phyloP scores from a whole-genome alignment of 2,113 vertebrate species.

The Salminus brasiliensis region DNA sequence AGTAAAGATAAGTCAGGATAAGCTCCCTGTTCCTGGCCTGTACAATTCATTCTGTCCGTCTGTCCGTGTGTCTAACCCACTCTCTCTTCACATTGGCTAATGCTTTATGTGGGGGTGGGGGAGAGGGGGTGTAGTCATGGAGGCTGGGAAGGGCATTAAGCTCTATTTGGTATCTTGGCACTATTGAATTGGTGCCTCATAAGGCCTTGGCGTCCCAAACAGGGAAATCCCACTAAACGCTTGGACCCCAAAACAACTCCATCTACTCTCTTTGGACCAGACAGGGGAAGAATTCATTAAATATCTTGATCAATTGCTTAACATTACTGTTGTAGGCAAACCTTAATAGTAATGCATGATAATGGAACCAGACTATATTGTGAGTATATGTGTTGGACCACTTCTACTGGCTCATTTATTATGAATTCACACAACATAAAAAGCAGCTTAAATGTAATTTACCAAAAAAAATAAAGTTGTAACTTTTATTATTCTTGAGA shows the following conservation, averaged over 20 bases:
- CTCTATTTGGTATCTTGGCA: constrained; percentile 53
- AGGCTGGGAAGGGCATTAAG: constrained; percentile 38
- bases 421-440: too few relatives aligned
- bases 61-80: constrained; percentile 2
- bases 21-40: neutral
- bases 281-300: constrained; percentile 10
- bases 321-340: neutral
- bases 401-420: too few relatives aligned
- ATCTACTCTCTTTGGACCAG: constrained; percentile 39
- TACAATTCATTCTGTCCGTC: constrained; percentile 5
- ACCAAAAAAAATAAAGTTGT: too few relatives aligned
- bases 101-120: constrained; percentile 41
- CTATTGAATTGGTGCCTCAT: constrained; percentile 21
- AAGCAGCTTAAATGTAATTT: too few relatives aligned
- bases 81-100: constrained; percentile 24
- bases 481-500: too few relatives aligned
- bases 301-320: constrained; percentile 25
- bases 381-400: too few relatives aligned
- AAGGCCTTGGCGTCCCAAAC: constrained; percentile 27
- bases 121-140: constrained; percentile 50
- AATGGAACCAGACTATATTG: too few relatives aligned
- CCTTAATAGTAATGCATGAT: too few relatives aligned
- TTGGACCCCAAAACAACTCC: constrained; percentile 38
- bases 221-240: constrained; percentile 13
- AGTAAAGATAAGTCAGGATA: neutral